Base-by-base conservation (phyloP, 1,140 invertebrate species). In the Drosophila bifasciata region DNA sequence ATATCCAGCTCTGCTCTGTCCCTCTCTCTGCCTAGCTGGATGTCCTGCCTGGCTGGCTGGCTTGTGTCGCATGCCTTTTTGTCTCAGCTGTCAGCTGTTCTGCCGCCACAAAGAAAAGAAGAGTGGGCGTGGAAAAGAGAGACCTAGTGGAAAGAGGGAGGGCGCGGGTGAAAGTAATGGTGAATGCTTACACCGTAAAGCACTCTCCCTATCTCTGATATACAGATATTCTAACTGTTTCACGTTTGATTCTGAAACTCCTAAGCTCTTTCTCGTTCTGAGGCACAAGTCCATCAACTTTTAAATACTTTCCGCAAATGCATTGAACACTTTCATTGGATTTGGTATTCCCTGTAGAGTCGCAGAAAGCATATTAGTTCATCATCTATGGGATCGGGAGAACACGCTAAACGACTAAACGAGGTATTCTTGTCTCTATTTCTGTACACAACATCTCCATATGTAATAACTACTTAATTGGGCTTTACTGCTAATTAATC, bases 61-160 rank as follows among this genome's bases (percentile, higher is more conserved):
- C n/a, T n/a, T n/a, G n/a, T 49, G 43, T 57, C 69, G 58, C 72
- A 52, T 44, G 28, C 48, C 58, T 61, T 73, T 67, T 56, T 77
- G 60, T 70, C 60, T 58, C 60, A 66, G 46, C 73, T 70, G 68
- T 63, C 81, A 85, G 63, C 53, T 63, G 40, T 4, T 36, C 32
- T 36, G 32, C 32, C 32, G 11, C 32, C 11, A 13, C 32, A 36
- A 36, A 36, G 43, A 41, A 53, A 25, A n/a, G 41, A 32, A 32
- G 11, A 36, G 15, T 28, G 13, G 28, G n/a, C 13, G 28, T 9
- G 25, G 25, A 6, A 43, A 32, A 4, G 9, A 52, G 1, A 28
- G 43, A n/a, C n/a, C 21, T 15, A 5, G 19, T 13, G n/a, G 13
- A 4, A 36, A 36, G 4, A 5, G 32, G 32, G 11, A 36, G 32